Percentiles rank a stretch among this genome's conserved stretches.
Evolutionary conservation across 1,140 invertebrate genomes (phyloP).

Genomic region (Pogonomyrmex californicus): DNA sequence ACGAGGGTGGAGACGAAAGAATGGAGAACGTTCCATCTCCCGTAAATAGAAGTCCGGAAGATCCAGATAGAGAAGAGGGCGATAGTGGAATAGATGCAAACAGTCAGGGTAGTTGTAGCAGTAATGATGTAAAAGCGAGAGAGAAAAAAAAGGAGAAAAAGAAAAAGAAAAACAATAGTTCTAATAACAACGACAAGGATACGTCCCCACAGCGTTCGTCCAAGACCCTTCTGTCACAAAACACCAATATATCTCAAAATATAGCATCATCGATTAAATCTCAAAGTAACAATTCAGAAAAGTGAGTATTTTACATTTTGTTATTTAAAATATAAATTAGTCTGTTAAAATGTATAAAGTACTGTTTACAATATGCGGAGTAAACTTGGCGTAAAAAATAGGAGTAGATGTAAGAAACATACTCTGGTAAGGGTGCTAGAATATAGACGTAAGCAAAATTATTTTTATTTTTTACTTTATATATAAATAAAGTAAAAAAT

Average conservation of each 20-base stretch:
- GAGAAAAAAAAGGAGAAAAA: slow-evolving; percentile 92
- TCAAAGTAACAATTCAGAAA: slow-evolving; percentile 76
- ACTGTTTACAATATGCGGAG: too few relatives aligned
- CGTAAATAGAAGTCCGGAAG: slow-evolving; percentile 82
- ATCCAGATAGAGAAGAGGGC: slow-evolving; percentile 92
- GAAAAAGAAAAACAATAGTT: slow-evolving; percentile 89
- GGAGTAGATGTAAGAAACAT: too few relatives aligned
- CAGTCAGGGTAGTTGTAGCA: slow-evolving; percentile 94
- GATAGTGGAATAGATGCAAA: slow-evolving; percentile 96
- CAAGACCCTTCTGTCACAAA: slow-evolving; percentile 72
- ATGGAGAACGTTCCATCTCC: slow-evolving; percentile 82
- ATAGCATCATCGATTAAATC: slow-evolving; percentile 77
- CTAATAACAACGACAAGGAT: slow-evolving; percentile 80
- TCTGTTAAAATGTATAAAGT: too few relatives aligned
- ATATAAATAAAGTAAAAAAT: too few relatives aligned
- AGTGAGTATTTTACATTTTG: slow-evolving; percentile 73
- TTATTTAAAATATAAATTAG: too few relatives aligned
- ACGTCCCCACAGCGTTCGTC: slow-evolving; percentile 81
- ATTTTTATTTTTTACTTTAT: too few relatives aligned
- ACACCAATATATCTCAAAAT: slow-evolving; percentile 71
- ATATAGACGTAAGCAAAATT: too few relatives aligned
- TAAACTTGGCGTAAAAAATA: too few relatives aligned
- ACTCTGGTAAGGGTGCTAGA: too few relatives aligned
- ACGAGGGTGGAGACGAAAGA: slow-evolving; percentile 84
- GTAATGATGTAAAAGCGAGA: slow-evolving; percentile 90